Percentiles rank a stretch among this genome's conserved stretches.
Conservation (phyloP, 2,888 invertebrate species). For the Lymantria monacha region DNA sequence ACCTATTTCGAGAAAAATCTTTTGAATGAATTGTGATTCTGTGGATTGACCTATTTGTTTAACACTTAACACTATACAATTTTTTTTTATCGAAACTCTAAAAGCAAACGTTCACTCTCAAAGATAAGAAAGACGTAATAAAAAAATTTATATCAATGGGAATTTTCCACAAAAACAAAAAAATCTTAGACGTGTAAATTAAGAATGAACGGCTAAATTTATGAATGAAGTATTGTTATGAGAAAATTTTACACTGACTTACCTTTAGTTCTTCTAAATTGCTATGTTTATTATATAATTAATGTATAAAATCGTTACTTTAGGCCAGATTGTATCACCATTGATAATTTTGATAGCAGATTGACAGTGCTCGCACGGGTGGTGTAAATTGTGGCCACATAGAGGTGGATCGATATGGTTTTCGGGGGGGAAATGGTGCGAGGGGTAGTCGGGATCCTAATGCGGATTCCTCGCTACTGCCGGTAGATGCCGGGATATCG, state of each 20-base stretch:
- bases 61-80: background rate
- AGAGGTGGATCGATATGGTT: slow-evolving; percentile 67
- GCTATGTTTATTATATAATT: slow-evolving; percentile 1
- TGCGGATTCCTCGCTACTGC: slow-evolving; percentile 44
- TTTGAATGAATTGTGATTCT: slow-evolving; percentile 33
- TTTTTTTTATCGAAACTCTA: background rate
- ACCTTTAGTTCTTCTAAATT: slow-evolving; percentile 35
- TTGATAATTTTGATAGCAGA: slow-evolving; percentile 50
- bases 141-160: background rate
- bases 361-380: slow-evolving; percentile 59
- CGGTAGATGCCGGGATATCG: slow-evolving; percentile 65
- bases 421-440: slow-evolving; percentile 36
- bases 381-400: slow-evolving; percentile 60
- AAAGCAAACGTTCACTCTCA: background rate
- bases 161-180: slow-evolving; percentile 29
- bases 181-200: slow-evolving; percentile 52
- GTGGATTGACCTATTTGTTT: slow-evolving; percentile 37
- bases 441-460: slow-evolving; percentile 36
- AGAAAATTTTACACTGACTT: slow-evolving; percentile 41
- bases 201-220: slow-evolving; percentile 45
- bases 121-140: background rate
- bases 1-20: slow-evolving; percentile 61
- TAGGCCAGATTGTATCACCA: slow-evolving; percentile 53
- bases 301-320: slow-evolving; percentile 33
- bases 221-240: slow-evolving; percentile 41